Base-by-base conservation (phyloP, 2,888 invertebrate species). In the Seira ritae region DNA sequence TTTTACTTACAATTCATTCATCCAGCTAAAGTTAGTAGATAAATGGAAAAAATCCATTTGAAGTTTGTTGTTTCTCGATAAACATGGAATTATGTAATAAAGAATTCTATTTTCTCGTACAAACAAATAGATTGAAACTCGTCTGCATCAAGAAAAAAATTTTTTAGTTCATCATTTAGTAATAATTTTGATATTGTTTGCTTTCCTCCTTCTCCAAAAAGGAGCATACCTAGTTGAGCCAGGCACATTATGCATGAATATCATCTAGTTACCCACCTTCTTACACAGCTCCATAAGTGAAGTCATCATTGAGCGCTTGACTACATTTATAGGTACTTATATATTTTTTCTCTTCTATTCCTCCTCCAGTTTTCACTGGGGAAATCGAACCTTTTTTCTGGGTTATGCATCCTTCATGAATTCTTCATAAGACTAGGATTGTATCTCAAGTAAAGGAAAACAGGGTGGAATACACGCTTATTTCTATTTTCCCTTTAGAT, bases 331-430 rank as follows among this genome's bases (percentile, higher is more conserved):
- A 72, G 71, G 79, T 31, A 31, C 31, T 31, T 31, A 31, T 31
- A 31, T 31, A 4, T 79, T 79, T 17, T 68, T 62, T 77, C 72
- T 65, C 12, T 70, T 23, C 72, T 65, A 19, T 70, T 23, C 55
- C 55, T 4, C 31, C 6, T 31, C 31, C 6, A 31, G 31, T 31
- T 31, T 31, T 20, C 80, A 80, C 80, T 37, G n/a, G 80, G 80
- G 80, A 80, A 80, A 80, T 80, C 66, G 73, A 73, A 80, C 80
- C 80, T 74, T 80, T 76, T 31, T 73, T 73, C 80, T 71, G 31
- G 67, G 67, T 73, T 62, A 80, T 80, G 80, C 80, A 80, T 69
- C 42, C 80, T 66, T 80, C 71, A 80, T 80, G 80, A 80, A 80
- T 80, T 31, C 80, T 80, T 73, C 69, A 80, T 80, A 37, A 31